Base-by-base conservation (phyloP, 2,888 invertebrate species). In the Crepidodera aurea region DNA sequence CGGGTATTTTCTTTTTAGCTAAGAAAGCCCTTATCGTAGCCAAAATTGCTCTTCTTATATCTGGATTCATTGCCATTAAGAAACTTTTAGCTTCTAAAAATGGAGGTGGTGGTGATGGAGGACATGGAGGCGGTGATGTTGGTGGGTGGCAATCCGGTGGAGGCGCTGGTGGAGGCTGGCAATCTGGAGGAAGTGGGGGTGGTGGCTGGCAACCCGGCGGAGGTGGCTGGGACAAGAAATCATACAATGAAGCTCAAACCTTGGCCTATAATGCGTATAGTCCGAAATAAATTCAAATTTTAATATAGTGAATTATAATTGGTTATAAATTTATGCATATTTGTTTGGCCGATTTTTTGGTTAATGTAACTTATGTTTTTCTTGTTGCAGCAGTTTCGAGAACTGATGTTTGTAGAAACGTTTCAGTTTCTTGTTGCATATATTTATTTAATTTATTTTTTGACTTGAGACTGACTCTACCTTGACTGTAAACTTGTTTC, bases 21-120 rank as follows among this genome's bases (percentile, higher is more conserved):
- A 93, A 93, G 57, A 93, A 93, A 78, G 93, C 93, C n/a, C 82
- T 93, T 64, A 92, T 93, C 74, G 90, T 75, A 19, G 87, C 89
- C 62, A 89, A 91, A 84, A 91, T 93, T 72, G 93, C 93, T 0
- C 82, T 93, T 1, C 85, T 93, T 6, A 82, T 93, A 37, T 88
- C 93, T 2, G 89, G 92, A 65, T 91, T 93, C 75, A 91, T 93
- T 73, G 89, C 90, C 0, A 79, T 93, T 48, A 93, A 93, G 85
- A 94, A 93, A 79, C 82, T 93, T 27, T 84, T 93, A 75, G 84
- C 88, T 0, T 85, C 88, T 73, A 91, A 91, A 78, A 82, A 86
- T n/a, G 83, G 85, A 22, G 84, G 85, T 7, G 83, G 84, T 27
- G 80, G 82, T 19, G 77, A 66, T 75, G 72, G 61, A 16, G 77